Evolutionary conservation across 1,140 invertebrate species (phyloP), one percentile per base, ranked within the genome.

Genomic region (Aphaenogaster rudis): DNA sequence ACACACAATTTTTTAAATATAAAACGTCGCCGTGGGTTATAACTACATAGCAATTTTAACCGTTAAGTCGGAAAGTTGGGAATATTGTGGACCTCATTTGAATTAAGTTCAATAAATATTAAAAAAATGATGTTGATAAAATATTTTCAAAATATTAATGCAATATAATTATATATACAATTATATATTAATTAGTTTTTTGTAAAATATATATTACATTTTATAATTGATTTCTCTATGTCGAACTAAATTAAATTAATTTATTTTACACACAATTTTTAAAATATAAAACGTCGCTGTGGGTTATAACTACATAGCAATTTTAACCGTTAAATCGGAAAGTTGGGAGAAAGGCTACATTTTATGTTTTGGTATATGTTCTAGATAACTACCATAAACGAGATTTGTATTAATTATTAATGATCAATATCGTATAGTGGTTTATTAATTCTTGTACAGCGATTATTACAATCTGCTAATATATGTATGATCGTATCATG

Each of bases 391-490:
- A 13, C 3, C 3, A 17, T 45, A 45, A 71, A 81, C 57, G 52
- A 57, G 50, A 81, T 72, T 71, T 72, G 21, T 50, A 81, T 72
- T 7, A 54, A 54, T 81, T 69, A 69, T 42, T 54, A 45, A 81
- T 72, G 2, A 57, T 13, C 21, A 81, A 71, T 72, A 81, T 45
- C 11, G 3, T 54, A 52, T 33, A 48, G 45, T 33, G 48, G 42
- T 72, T 71, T 33, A 57, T 72, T 72, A 81, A 71, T 69, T 52
- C 0, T 39, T 81, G 21, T 11, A 15, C 48, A n/a, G 2, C 11
- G 7, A 17, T 57, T 15, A 17, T 84, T 50, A 84, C 21, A 17
- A 61, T 76, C 54, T 59, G 2, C 28, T 74, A 76, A 50, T 82
- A 42, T 61, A 74, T 48, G 42, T 17, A 84, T 21, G 21, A 48